These are phyloP conservation scores for Spea bombifrons DNA, from an alignment of 2,113 vertebrate genomes.

Conservation along the genomic window DNA sequence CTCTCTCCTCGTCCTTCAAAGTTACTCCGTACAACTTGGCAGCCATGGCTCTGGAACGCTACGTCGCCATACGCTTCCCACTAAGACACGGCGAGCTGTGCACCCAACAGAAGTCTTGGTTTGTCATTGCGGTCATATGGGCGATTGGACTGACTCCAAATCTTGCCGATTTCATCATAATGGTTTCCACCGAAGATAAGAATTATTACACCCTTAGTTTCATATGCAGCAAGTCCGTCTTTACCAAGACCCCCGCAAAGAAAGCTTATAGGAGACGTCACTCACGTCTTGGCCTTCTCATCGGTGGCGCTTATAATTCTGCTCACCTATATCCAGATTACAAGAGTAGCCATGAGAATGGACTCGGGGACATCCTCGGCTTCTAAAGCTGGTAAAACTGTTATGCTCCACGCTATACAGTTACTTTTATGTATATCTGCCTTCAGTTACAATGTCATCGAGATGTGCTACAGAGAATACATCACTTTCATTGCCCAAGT, in stretches of 20 bases:
- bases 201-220: neutral
- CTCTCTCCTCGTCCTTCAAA: neutral
- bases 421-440: conserved; percentile 6
- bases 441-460: neutral
- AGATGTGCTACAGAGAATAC: neutral
- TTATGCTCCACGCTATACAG: conserved; percentile 16
- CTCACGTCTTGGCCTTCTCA: neutral
- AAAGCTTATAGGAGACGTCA: neutral
- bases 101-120: neutral
- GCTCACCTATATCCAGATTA: conserved; percentile 8
- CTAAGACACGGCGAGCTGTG: neutral
- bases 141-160: neutral
- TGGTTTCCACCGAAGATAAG: neutral
- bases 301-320: neutral
- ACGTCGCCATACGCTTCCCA: conserved; percentile 6
- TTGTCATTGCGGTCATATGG: neutral
- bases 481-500: neutral
- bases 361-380: neutral
- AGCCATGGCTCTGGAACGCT: conserved; percentile 25
- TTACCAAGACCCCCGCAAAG: neutral
- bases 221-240: neutral
- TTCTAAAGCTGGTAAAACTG: conserved; percentile 13
- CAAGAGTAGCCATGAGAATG: neutral
- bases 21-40: conserved; percentile 21
- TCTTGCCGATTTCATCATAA: neutral